These are phyloP conservation scores for Drosophila neocordata DNA, from an alignment of 1,140 invertebrate genomes.

Conservation along the genomic window DNA sequence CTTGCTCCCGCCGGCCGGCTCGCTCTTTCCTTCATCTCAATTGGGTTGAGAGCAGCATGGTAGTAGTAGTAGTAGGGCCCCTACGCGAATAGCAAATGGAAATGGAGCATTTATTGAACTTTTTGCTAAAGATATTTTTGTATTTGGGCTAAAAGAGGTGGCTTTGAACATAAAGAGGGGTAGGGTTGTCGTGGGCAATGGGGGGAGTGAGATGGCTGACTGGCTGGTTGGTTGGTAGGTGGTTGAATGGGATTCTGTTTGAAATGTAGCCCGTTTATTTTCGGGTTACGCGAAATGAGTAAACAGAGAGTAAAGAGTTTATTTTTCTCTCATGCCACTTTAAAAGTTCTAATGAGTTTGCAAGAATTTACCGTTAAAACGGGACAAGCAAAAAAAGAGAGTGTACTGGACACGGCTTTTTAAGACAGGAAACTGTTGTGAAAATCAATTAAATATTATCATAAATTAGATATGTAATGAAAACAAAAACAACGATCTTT, in stretches of 20 bases:
- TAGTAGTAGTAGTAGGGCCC: conserved; percentile 19
- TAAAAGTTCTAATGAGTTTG: conserved; percentile 48
- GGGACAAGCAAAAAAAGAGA: not conserved
- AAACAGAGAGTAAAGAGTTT: conserved; percentile 39
- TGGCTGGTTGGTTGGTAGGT: not conserved
- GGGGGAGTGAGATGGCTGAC: no score
- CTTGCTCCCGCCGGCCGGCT: conserved; percentile 19
- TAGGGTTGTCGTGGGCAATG: no score
- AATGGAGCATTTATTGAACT: conserved; percentile 80
- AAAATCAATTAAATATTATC: conserved; percentile 1
- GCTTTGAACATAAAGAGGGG: not conserved
- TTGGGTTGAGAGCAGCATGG: conserved; percentile 64
- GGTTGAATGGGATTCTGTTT: not conserved
- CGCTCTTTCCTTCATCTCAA: conserved; percentile 29
- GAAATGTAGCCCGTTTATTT: conserved; percentile 71
- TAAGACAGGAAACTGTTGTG: not conserved
- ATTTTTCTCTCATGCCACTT: conserved; percentile 25
- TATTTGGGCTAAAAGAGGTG: conserved; percentile 53
- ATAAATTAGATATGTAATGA: no score
- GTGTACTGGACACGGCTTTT: not conserved
- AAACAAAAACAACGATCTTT: no score
- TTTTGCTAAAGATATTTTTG: conserved; percentile 74
- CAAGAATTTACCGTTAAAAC: no score
- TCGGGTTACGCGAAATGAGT: conserved; percentile 29
- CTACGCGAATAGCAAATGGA: conserved; percentile 49